Evolutionary conservation across 2,797 vertebrate species (phyloP).

Genomic region (Spinibarbus caldwelli): DNA sequence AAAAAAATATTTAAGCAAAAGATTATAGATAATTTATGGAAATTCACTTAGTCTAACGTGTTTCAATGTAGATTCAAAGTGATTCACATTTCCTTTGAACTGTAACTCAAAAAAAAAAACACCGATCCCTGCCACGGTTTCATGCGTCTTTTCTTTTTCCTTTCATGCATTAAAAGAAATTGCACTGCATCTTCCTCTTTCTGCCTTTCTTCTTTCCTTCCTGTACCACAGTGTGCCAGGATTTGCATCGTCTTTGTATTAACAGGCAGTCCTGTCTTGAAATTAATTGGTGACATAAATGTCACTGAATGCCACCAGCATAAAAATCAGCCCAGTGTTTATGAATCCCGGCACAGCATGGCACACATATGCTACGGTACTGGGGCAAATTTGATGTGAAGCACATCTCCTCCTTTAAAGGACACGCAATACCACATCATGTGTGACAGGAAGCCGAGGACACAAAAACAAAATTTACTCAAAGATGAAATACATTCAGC

Average conservation of each 20-base stretch:
- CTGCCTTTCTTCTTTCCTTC: slow-evolving; percentile 29
- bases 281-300: slow-evolving; percentile 56
- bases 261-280: slow-evolving; percentile 43
- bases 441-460: slow-evolving; percentile 1
- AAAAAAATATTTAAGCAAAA: not conserved
- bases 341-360: slow-evolving; percentile 31
- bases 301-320: slow-evolving; percentile 55
- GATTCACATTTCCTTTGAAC: not conserved
- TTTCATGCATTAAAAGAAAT: slow-evolving; percentile 17
- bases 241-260: slow-evolving; percentile 41
- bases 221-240: slow-evolving; percentile 28
- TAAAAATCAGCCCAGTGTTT: slow-evolving; percentile 47
- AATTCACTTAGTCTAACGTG: not conserved
- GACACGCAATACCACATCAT: slow-evolving; percentile 20
- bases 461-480: not conserved
- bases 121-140: not conserved
- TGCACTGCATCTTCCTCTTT: not conserved
- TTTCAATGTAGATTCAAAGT: not conserved
- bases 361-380: slow-evolving; percentile 38
- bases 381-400: slow-evolving; percentile 44
- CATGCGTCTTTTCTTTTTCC: not conserved
- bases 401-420: slow-evolving; percentile 35
- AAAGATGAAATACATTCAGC: not conserved
- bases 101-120: not conserved
- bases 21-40: not conserved